These are phyloP conservation scores for Cuculus canorus DNA, from an alignment of 2,797 vertebrate genomes.

Conservation along the genomic window DNA sequence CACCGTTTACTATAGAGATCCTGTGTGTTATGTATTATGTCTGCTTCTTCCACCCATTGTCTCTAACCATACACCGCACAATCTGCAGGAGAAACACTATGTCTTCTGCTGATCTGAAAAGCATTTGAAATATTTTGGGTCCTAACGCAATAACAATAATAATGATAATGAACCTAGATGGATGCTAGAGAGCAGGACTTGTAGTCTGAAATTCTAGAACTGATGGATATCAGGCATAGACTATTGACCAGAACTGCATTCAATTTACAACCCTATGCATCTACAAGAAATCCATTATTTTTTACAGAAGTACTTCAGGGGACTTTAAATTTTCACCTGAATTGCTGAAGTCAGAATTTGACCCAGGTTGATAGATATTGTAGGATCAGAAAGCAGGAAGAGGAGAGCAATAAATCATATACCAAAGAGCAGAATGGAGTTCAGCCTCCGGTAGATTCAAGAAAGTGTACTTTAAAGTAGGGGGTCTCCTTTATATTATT, in stretches of 20 bases:
- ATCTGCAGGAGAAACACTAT: neutral
- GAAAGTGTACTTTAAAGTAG: neutral
- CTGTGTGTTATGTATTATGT: neutral
- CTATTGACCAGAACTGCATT: neutral
- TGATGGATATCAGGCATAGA: neutral
- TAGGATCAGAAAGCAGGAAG: neutral
- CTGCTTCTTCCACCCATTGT: neutral
- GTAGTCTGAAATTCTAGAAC: neutral
- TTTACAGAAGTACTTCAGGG: neutral
- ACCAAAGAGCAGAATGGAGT: neutral
- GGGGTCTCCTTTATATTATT: neutral
- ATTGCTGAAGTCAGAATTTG: conserved; percentile 34
- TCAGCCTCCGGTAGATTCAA: neutral
- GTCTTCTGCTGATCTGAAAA: conserved; percentile 2
- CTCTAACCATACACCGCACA: neutral
- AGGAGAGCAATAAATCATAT: neutral
- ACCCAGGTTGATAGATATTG: neutral
- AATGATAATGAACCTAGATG: neutral
- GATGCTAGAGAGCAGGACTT: neutral
- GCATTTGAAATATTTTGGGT: neutral
- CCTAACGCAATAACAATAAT: neutral
- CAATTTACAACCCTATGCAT: neutral
- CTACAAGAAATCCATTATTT: neutral
- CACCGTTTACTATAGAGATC: neutral
- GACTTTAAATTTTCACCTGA: conserved; percentile 10